Conservation (phyloP, 2,113 vertebrate genomes). For the Anoura caudifer region DNA sequence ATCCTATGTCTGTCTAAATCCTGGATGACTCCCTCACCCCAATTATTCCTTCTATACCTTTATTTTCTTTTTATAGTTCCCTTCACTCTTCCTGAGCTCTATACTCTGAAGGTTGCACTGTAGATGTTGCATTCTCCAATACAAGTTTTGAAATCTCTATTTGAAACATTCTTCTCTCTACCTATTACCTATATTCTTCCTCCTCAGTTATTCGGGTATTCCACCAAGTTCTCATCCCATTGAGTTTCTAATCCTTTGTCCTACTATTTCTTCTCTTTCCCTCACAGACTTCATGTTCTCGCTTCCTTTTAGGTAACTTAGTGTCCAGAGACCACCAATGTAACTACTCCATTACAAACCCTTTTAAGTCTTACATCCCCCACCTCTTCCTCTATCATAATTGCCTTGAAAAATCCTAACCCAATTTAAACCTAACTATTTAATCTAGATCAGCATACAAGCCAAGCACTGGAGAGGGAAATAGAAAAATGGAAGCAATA, state of each 20-base stretch:
- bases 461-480: not conserved
- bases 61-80: not conserved
- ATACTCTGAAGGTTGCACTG: not conserved
- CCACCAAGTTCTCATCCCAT: not conserved
- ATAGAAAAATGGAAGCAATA: not conserved
- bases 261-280: not conserved
- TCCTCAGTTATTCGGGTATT: not conserved
- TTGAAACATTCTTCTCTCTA: constrained; percentile 4
- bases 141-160: not conserved
- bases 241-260: not conserved
- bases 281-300: not conserved
- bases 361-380: not conserved
- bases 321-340: not conserved
- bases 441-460: not conserved
- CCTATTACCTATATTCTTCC: not conserved
- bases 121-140: not conserved
- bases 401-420: not conserved
- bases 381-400: not conserved
- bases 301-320: not conserved
- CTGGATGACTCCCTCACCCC: not conserved
- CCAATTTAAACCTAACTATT: not conserved
- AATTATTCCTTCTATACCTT: not conserved
- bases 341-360: not conserved
- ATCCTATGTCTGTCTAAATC: not conserved
- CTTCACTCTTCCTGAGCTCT: not conserved